These are phyloP conservation scores for Cydia fagiglandana DNA, from an alignment of 1,140 invertebrate species.

Conservation along the genomic window DNA sequence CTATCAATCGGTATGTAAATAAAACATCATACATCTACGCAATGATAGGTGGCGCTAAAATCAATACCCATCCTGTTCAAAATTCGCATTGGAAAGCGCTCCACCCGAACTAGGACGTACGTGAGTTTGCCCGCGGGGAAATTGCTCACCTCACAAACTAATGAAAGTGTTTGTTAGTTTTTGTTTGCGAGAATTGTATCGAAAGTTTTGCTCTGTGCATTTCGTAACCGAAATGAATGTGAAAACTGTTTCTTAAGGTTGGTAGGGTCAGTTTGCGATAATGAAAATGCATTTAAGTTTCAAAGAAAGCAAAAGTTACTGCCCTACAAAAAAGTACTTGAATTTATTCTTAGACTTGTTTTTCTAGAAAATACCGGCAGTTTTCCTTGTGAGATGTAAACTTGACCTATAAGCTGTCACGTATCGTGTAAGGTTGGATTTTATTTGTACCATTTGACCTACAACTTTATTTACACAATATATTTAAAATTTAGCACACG, in stretches of 20 bases:
- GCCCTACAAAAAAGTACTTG: not conserved
- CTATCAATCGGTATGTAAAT: too few relatives aligned
- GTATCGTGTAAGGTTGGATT: conserved; percentile 13
- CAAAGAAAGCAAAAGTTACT: not conserved
- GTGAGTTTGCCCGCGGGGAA: conserved; percentile 38
- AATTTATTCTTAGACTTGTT: not conserved
- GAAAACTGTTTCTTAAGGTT: conserved; percentile 19
- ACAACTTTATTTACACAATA: not conserved
- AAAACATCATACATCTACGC: not conserved
- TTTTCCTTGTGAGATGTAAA: not conserved
- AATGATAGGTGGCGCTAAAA: conserved; percentile 39
- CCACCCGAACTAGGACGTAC: conserved; percentile 41
- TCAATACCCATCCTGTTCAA: conserved; percentile 32
- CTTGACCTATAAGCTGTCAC: conserved; percentile 14
- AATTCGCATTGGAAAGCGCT: conserved; percentile 46
- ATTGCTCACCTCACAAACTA: conserved; percentile 9
- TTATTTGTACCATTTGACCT: conserved; percentile 1
- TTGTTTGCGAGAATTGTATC: conserved; percentile 30
- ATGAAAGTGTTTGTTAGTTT: conserved; percentile 25
- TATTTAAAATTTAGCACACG: not conserved
- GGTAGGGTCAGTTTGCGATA: not conserved
- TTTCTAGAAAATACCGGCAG: not conserved
- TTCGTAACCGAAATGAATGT: not conserved
- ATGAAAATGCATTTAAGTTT: not conserved
- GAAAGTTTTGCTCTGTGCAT: conserved; percentile 9